Conservation (phyloP, 2,113 vertebrate species). For the Mixornis gularis region DNA sequence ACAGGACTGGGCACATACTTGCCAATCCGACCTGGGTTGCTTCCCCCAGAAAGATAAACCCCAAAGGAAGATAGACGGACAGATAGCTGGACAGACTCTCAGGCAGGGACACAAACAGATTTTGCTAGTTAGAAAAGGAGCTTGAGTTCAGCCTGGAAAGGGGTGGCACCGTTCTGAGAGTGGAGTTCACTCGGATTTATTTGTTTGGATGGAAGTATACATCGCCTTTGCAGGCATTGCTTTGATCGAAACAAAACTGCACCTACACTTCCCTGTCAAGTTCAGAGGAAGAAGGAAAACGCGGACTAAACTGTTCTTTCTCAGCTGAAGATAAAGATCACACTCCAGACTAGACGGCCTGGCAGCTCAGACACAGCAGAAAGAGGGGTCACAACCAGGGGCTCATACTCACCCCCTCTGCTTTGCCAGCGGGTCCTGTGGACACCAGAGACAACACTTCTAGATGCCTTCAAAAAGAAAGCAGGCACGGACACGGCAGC, state of each 20-base stretch:
- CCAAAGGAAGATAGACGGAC: not conserved
- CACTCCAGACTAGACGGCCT: not conserved
- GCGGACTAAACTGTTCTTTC: not conserved
- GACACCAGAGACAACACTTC: not conserved
- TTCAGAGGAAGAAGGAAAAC: not conserved
- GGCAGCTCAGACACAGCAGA: not conserved
- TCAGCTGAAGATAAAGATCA: not conserved
- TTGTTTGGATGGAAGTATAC: not conserved
- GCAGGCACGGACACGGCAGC: not conserved
- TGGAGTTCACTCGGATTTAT: not conserved
- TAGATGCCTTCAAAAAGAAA: not conserved
- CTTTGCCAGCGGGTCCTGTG: not conserved
- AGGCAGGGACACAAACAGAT: not conserved
- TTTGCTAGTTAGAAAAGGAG: not conserved
- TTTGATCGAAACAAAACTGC: not conserved
- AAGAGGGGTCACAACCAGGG: not conserved
- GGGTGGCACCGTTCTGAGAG: not conserved
- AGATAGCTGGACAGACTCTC: not conserved
- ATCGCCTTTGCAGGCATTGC: not conserved
- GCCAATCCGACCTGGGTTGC: not conserved
- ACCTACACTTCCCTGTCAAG: not conserved
- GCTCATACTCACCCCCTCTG: constrained; percentile 1
- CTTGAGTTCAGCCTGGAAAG: not conserved
- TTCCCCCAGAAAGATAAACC: not conserved
- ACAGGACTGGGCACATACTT: not conserved